Evolutionary conservation across 2,113 vertebrate species (phyloP), one percentile per base, ranked within the genome.

Genomic region (Propithecus coquereli): DNA sequence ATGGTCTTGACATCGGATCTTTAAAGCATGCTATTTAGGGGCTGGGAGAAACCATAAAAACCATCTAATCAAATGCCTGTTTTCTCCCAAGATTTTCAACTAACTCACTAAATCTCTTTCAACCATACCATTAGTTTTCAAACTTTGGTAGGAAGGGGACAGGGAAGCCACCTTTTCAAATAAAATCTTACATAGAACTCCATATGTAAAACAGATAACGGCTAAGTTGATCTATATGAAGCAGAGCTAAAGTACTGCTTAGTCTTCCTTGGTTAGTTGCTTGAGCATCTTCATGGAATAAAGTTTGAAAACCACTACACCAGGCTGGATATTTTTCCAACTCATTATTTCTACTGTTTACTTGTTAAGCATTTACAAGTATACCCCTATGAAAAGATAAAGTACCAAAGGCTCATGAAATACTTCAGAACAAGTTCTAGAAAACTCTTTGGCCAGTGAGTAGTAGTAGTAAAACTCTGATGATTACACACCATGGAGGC

Each of bases 271-370:
- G 45, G 77, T 85, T 30, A 86, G 16, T n/a, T 54, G 94, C 70
- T 52, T 87, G 43, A 80, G 13, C 25, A 80, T 59, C 22, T 87
- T 96, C 70, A 71, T 18, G 18, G 34, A 83, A 80, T 37, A 57
- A 77, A 77, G 37, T 79, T 43, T 92, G 30, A 65, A 95, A 94
- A 94, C 43, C 17, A 93, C 10, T 50, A 83, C 0, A 37, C 16
- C 40, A 91, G 47, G n/a, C 6, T 80, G 14, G 50, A 22, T 77
- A 50, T 52, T 63, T 90, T 90, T 50, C 40, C 47, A 92, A 61
- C 23, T 80, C 54, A 37, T 79, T 87, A 94, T 94, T 96, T 96
- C 81, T 79, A 70, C 9, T 74, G 13, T 91, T 80, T 74, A 79
- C 10, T 74, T 96, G 59, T 63, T 95, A 94, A 95, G 18, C 81